Percentiles rank a stretch among this genome's conserved stretches.
Evolutionary conservation across 2,113 vertebrate genomes (phyloP).

Genomic region (Hemicordylus capensis): DNA sequence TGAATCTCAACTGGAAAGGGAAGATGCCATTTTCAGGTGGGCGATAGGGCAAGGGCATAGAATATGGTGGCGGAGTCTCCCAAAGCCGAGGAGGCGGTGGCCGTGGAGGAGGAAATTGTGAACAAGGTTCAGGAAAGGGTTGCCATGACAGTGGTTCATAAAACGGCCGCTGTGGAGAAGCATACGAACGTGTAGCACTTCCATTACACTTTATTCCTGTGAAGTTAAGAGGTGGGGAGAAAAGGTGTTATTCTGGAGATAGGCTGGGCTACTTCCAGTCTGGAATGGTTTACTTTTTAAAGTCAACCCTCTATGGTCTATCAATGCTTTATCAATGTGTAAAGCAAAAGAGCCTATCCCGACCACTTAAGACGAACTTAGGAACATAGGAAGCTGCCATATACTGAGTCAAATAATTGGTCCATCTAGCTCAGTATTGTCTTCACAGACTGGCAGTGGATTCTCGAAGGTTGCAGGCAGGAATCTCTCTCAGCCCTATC

Average conservation of each 20-base stretch:
- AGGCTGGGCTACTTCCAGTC: too few species aligned
- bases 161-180: not conserved
- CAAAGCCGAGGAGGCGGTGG: too few species aligned
- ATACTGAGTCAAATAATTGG: not conserved
- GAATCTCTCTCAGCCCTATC: too few species aligned
- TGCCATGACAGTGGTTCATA: too few species aligned
- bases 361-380: not conserved
- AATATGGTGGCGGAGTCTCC: too few species aligned
- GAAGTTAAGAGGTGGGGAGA: too few species aligned
- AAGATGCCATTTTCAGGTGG: not conserved
- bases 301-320: not conserved
- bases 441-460: too few species aligned
- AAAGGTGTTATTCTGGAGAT: not conserved
- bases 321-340: not conserved
- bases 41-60: too few species aligned
- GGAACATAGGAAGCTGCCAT: not conserved
- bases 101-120: too few species aligned
- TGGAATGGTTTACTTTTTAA: not conserved
- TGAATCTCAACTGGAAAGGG: too few species aligned
- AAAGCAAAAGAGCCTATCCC: not conserved
- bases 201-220: not conserved
- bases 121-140: too few species aligned
- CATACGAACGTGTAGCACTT: rapidly evolving
- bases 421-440: not conserved
- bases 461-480: too few species aligned